Evolutionary conservation across 2,113 vertebrate species (phyloP).

Genomic region (Phalacrocorax aristotelis): DNA sequence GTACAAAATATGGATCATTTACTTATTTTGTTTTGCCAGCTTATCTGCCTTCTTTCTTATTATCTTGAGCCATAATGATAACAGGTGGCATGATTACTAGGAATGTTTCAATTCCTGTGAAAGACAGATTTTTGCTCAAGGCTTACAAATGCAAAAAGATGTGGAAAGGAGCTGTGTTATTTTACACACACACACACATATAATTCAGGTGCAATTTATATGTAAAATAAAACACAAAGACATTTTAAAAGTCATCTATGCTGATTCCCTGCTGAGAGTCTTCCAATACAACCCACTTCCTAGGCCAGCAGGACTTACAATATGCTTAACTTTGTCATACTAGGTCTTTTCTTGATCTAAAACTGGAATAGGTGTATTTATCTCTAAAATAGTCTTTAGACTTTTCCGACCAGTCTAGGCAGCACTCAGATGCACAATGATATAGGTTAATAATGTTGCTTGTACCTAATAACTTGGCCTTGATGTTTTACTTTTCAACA

Average conservation of each 20-base stretch:
- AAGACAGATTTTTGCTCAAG: background rate
- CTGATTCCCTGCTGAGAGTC: background rate
- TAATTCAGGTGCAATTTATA: background rate
- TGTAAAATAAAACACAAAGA: background rate
- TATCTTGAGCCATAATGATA: background rate
- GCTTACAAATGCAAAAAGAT: background rate
- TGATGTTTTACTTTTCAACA: background rate
- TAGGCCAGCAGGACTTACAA: background rate
- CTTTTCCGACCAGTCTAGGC: background rate
- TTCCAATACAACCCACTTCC: background rate
- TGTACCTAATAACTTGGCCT: background rate
- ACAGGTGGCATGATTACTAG: background rate
- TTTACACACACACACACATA: background rate
- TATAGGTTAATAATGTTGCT: background rate
- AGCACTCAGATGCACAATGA: background rate
- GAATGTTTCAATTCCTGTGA: background rate
- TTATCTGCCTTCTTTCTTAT: background rate
- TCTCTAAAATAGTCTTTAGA: background rate
- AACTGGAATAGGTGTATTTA: background rate
- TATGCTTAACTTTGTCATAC: background rate
- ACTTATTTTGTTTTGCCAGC: background rate
- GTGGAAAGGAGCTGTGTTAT: background rate
- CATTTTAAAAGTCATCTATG: background rate
- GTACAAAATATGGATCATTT: background rate
- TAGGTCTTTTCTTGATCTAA: background rate